A percentile compares a stretch with the other conserved stretches of the same genome.
Conservation (phyloP, 2,797 vertebrate genomes). For the Sparus aurata region DNA sequence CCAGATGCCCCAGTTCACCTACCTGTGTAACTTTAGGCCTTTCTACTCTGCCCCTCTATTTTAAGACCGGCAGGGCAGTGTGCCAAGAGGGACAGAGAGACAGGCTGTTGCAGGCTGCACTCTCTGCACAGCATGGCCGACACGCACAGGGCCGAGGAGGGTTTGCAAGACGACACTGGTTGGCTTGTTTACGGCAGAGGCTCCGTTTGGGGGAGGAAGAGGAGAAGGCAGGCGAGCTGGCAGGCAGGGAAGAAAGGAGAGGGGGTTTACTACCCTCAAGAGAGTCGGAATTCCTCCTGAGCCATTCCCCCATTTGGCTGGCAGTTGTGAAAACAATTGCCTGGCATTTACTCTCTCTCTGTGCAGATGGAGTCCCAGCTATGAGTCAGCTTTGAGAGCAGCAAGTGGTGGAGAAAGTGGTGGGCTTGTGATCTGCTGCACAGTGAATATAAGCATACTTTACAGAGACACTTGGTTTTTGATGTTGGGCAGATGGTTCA, state of each 20-base stretch:
- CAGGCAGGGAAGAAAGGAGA: constrained; percentile 62
- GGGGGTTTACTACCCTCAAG: constrained; percentile 82
- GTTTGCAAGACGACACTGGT: constrained; percentile 75
- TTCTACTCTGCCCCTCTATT: constrained; percentile 76
- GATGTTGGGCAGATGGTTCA: constrained; percentile 47
- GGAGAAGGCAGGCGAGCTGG: constrained; percentile 50
- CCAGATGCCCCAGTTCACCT: constrained; percentile 62
- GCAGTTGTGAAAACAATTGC: constrained; percentile 90
- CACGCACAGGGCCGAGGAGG: constrained; percentile 45
- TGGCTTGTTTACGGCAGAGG: constrained; percentile 79
- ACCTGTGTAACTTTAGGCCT: constrained; percentile 68
- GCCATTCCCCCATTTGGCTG: constrained; percentile 87
- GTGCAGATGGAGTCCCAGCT: constrained; percentile 82
- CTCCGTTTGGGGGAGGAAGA: constrained; percentile 59
- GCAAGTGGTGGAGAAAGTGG: constrained; percentile 79
- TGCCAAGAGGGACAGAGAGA: constrained; percentile 67
- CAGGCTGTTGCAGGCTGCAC: constrained; percentile 61
- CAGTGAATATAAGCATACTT: constrained; percentile 61
- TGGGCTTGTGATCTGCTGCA: constrained; percentile 71
- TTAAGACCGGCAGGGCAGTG: constrained; percentile 75
- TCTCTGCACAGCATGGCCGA: constrained; percentile 46
- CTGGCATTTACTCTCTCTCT: constrained; percentile 81
- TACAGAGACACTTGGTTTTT: constrained; percentile 52
- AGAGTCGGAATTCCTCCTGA: constrained; percentile 86
- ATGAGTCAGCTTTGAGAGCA: constrained; percentile 84